Conservation (phyloP, 2,113 vertebrate species). For the Vimba vimba region DNA sequence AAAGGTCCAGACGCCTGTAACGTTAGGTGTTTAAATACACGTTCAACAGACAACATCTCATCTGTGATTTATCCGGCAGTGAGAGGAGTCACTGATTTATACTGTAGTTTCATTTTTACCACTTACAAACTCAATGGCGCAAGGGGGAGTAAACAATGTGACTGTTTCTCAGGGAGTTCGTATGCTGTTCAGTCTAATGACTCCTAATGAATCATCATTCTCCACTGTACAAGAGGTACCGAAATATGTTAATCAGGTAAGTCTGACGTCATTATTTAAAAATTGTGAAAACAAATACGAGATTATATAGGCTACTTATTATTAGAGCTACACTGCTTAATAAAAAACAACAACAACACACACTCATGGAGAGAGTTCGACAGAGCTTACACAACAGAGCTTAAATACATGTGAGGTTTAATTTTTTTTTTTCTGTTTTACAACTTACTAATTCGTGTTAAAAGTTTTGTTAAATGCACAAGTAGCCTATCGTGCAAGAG, state of each 20-base stretch:
- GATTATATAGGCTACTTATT: neutral
- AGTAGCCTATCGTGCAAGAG: neutral
- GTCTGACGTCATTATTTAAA: conserved; percentile 41
- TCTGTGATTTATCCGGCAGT: neutral
- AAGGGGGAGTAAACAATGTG: neutral
- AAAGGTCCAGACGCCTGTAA: neutral
- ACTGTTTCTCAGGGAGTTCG: conserved; percentile 73
- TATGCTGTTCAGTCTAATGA: conserved; percentile 80
- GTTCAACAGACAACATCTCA: neutral
- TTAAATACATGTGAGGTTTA: neutral
- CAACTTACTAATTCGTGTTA: neutral
- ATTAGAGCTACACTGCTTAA: neutral
- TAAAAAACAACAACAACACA: neutral
- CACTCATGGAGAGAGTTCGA: neutral
- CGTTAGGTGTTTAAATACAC: neutral
- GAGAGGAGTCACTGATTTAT: neutral
- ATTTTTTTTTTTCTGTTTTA: neutral
- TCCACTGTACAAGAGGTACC: conserved; percentile 82
- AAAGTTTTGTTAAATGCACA: neutral
- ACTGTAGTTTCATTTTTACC: neutral
- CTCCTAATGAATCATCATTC: conserved; percentile 84
- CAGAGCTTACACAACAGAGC: neutral
- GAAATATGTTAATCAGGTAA: conserved; percentile 86
- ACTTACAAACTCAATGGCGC: conserved; percentile 4
- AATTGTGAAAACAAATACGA: neutral